Evolutionary conservation across 2,888 invertebrate species (phyloP).

Genomic region (Noctua janthe): DNA sequence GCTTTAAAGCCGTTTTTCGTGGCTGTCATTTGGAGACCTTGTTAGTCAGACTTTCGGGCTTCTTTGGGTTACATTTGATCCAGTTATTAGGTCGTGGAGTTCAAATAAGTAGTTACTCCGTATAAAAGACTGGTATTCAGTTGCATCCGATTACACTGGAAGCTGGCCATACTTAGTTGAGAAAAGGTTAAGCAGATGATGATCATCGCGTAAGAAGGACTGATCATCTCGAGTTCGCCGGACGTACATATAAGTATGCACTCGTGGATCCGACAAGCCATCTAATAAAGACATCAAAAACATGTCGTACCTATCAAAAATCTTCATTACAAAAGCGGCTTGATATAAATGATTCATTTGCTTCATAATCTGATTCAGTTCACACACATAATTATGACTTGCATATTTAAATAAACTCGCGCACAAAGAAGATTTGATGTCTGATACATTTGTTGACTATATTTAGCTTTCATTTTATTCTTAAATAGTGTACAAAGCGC

Average conservation of each 20-base stretch:
- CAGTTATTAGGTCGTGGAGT: background rate
- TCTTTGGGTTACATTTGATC: background rate
- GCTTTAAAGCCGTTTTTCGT: background rate
- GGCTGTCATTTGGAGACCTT: background rate
- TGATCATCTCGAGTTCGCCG: background rate
- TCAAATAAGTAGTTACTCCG: background rate
- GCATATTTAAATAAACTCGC: conserved; percentile 25
- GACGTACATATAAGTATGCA: background rate
- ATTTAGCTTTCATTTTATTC: conserved; percentile 30
- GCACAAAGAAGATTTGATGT: conserved; percentile 28
- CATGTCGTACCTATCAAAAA: conserved; percentile 16
- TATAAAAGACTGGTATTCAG: background rate
- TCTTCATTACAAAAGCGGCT: conserved; percentile 3
- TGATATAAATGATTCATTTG: conserved; percentile 29
- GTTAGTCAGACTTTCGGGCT: background rate
- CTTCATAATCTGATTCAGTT: conserved; percentile 20
- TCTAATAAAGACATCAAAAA: background rate
- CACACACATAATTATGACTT: conserved; percentile 39
- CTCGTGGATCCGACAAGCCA: background rate
- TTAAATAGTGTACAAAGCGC: conserved; percentile 41
- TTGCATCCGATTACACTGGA: background rate
- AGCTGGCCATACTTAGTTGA: background rate
- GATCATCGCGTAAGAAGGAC: background rate
- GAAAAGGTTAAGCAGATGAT: no score
- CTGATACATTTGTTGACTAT: conserved; percentile 37